Percentiles rank a stretch among this genome's conserved stretches.
Evolutionary conservation across 2,888 invertebrate species (phyloP).

Genomic region (Asteroscopus sphinx): DNA sequence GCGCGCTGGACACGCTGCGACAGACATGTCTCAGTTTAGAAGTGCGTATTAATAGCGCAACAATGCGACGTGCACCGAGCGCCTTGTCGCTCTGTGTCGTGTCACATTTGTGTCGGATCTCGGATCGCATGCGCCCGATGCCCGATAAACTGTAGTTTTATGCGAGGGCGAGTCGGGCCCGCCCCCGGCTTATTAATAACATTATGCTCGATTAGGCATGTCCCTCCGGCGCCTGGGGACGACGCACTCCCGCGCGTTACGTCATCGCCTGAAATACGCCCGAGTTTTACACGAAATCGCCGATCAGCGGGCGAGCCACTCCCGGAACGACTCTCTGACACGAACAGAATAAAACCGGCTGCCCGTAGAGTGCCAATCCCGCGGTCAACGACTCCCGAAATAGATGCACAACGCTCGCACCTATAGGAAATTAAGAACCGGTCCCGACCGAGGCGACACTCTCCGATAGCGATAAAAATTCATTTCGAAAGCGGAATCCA

Average conservation of each 20-base stretch:
- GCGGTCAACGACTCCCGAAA: constrained; percentile 89
- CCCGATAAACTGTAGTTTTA: constrained; percentile 69
- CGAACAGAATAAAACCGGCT: constrained; percentile 75
- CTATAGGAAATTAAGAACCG: constrained; percentile 85
- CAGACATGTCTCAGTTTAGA: constrained; percentile 52
- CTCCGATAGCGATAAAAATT: constrained; percentile 80
- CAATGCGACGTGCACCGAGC: constrained; percentile 58
- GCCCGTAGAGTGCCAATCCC: constrained; percentile 77
- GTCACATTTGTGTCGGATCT: constrained; percentile 52
- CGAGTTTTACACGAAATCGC: constrained; percentile 64
- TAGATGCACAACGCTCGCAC: constrained; percentile 84
- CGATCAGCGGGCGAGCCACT: constrained; percentile 58
- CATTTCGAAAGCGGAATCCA: constrained; percentile 87
- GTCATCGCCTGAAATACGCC: constrained; percentile 79
- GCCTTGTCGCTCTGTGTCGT: constrained; percentile 46
- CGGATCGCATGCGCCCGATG: constrained; percentile 68
- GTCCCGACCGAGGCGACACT: constrained; percentile 79
- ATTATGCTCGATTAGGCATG: constrained; percentile 73
- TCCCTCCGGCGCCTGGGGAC: constrained; percentile 72
- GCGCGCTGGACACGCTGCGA: constrained; percentile 36
- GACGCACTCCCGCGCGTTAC: constrained; percentile 69
- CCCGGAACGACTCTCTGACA: constrained; percentile 66
- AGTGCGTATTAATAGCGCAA: constrained; percentile 64
- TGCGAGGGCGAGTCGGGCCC: constrained; percentile 72
- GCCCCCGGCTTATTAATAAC: constrained; percentile 79